These are phyloP conservation scores for Xiphorhynchus erythropygius DNA, from an alignment of 2,797 vertebrate genomes.

Conservation along the genomic window DNA sequence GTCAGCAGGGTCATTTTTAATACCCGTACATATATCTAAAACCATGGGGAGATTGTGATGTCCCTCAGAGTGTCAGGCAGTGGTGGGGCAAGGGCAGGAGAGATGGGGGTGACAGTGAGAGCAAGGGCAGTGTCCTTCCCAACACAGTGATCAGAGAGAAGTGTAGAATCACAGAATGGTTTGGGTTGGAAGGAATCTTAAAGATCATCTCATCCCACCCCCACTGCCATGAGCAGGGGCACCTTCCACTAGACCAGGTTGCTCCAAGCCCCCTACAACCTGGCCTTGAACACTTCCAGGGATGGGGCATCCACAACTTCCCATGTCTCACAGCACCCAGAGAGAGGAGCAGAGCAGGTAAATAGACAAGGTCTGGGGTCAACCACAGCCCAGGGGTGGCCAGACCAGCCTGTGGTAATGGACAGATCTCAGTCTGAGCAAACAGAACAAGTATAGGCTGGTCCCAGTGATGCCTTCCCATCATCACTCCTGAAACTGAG, in stretches of 20 bases:
- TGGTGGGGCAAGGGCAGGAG: not conserved
- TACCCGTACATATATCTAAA: not conserved
- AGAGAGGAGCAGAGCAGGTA: not conserved
- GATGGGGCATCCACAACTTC: not conserved
- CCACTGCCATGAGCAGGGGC: accelerated
- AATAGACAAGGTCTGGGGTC: accelerated
- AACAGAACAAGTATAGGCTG: not conserved
- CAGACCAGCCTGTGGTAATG: accelerated
- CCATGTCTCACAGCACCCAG: not conserved
- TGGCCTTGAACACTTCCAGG: not conserved
- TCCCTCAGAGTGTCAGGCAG: not conserved
- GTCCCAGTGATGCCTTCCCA: not conserved
- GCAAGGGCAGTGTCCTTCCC: not conserved
- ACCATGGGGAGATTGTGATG: not conserved
- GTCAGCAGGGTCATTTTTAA: not conserved
- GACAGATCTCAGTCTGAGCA: not conserved
- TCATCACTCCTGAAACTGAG: not conserved
- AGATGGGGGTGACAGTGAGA: accelerated
- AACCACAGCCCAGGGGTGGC: not conserved
- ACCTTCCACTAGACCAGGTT: not conserved
- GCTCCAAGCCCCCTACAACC: not conserved
- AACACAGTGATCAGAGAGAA: not conserved
- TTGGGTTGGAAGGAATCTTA: not conserved
- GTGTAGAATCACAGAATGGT: not conserved
- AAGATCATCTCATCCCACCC: not conserved